Evolutionary conservation across 2,888 invertebrate genomes (phyloP).

Genomic region (Steinernema hermaphroditum): DNA sequence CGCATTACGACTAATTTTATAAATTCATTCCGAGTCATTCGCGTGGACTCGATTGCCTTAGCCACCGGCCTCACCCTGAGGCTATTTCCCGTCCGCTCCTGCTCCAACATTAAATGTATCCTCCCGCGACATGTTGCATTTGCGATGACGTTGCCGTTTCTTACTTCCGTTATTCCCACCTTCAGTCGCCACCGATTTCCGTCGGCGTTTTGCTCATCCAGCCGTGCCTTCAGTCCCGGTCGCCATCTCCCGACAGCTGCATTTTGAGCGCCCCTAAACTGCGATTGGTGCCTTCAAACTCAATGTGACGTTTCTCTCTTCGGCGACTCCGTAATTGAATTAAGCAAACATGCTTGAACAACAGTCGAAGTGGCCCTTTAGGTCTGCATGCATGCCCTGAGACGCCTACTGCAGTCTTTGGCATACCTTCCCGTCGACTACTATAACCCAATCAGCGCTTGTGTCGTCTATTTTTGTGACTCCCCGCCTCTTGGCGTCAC

Average conservation of each 20-base stretch:
- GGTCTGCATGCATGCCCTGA: not conserved
- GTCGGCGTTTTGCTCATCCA: not conserved
- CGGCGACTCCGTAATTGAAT: slow-evolving; percentile 4
- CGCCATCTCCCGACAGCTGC: slow-evolving; percentile 11
- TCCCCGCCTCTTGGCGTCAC: slow-evolving; percentile 11
- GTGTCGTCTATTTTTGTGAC: not conserved
- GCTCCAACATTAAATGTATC: no score
- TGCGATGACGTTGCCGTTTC: not conserved
- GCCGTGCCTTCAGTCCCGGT: not conserved
- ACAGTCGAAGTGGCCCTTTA: slow-evolving; percentile 15
- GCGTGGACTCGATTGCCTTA: not conserved
- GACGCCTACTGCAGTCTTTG: not conserved
- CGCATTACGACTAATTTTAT: no score
- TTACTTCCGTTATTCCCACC: not conserved
- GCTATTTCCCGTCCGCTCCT: no score
- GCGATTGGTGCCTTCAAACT: slow-evolving; percentile 25
- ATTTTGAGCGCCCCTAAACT: not conserved
- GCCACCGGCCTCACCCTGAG: not conserved
- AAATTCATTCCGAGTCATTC: not conserved
- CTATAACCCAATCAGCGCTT: slow-evolving; percentile 17
- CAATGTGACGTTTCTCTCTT: slow-evolving; percentile 17
- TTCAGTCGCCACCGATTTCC: not conserved
- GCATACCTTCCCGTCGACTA: not conserved
- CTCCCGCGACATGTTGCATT: not conserved
- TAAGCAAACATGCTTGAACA: slow-evolving; percentile 31